Conservation (phyloP, 2,888 invertebrate genomes). For the Agrilus cyanescens region DNA sequence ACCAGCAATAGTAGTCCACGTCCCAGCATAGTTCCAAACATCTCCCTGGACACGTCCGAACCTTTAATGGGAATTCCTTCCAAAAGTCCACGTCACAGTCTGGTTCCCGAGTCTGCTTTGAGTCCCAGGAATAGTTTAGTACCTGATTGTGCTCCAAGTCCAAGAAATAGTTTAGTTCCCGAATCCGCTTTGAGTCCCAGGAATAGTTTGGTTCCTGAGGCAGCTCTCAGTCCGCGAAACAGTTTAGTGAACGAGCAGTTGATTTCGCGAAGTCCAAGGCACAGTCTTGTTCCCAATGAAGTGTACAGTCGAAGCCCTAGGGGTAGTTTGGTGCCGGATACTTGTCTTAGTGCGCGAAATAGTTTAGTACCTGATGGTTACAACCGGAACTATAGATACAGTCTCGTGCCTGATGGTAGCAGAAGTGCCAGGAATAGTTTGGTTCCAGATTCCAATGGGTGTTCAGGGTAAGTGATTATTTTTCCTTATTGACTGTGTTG, state of each 20-base stretch:
- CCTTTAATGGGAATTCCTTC: conserved; percentile 34
- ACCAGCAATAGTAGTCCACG: conserved; percentile 38
- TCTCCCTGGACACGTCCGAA: conserved; percentile 33
- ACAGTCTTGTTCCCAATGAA: conserved; percentile 50
- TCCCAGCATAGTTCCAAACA: conserved; percentile 32
- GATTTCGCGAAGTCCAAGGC: conserved; percentile 34
- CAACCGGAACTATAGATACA: conserved; percentile 48
- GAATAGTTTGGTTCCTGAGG: conserved; percentile 47
- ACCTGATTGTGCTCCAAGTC: conserved; percentile 43
- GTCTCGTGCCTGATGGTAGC: conserved; percentile 42
- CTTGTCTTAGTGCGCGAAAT: conserved; percentile 46
- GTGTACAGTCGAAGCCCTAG: conserved; percentile 46
- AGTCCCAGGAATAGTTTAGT: conserved; percentile 51
- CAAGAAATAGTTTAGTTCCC: conserved; percentile 44
- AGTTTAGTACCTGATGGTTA: conserved; percentile 44
- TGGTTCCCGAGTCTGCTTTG: conserved; percentile 41
- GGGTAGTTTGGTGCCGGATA: conserved; percentile 46
- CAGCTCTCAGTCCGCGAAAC: conserved; percentile 42
- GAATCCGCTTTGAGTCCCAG: conserved; percentile 46
- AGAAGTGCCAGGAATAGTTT: conserved; percentile 44
- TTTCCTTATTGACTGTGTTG: too few relatives aligned
- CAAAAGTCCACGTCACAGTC: conserved; percentile 40
- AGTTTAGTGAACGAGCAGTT: conserved; percentile 48
- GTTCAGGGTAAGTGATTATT: conserved; percentile 1
- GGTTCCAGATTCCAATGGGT: conserved; percentile 24